Conservation (phyloP, 2,113 vertebrate species). For the Bambusicola thoracicus region DNA sequence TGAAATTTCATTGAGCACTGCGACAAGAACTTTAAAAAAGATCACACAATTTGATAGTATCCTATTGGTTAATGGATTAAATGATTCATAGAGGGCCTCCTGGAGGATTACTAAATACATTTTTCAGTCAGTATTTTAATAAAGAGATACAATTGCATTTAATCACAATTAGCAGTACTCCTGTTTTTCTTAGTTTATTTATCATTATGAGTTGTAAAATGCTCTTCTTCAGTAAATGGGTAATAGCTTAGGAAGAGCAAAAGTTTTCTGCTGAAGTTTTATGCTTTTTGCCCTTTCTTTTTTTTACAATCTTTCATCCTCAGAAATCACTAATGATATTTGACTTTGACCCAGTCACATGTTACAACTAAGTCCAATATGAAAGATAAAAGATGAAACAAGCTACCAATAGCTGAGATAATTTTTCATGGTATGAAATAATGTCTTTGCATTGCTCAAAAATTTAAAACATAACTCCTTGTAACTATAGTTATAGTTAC, state of each 20-base stretch:
- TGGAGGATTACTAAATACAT: background rate
- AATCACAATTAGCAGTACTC: background rate
- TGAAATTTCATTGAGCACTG: background rate
- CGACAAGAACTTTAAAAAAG: background rate
- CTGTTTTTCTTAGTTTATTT: background rate
- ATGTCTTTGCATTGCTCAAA: background rate
- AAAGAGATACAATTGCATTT: background rate
- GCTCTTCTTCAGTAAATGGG: background rate
- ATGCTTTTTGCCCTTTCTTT: background rate
- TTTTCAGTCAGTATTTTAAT: background rate
- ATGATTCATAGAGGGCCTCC: background rate
- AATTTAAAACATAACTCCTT: background rate
- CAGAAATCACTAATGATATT: background rate
- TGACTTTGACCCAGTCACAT: background rate
- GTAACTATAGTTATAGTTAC: background rate
- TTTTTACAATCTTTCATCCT: background rate
- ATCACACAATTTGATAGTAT: background rate
- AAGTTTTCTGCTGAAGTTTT: background rate
- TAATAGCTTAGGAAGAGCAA: background rate
- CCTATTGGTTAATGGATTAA: background rate
- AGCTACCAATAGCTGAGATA: background rate
- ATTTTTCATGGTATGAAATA: background rate
- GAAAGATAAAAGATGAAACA: background rate
- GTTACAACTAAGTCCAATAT: background rate
- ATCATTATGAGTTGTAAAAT: background rate